Evolutionary conservation across 2,888 invertebrate species (phyloP).

Genomic region (Aquatica leii): DNA sequence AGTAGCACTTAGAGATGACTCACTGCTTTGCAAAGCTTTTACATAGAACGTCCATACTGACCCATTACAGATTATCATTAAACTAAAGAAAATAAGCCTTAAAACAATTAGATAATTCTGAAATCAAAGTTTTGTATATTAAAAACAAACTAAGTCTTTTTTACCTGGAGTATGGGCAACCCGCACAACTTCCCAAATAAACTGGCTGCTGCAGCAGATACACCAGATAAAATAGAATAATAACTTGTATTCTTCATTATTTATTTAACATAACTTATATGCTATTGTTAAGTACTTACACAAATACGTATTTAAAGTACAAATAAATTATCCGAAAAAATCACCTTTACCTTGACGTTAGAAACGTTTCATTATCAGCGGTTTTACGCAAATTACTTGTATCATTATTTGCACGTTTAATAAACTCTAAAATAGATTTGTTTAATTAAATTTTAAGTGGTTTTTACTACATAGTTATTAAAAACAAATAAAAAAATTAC

Average conservation of each 20-base stretch:
- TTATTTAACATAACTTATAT: too few species aligned
- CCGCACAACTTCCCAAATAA: conserved; percentile 72
- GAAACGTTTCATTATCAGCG: too few species aligned
- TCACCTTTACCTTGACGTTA: too few species aligned
- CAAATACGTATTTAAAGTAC: too few species aligned
- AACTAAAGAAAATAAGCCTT: conserved; percentile 57
- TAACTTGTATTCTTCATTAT: conserved; percentile 30
- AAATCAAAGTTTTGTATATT: conserved; percentile 44
- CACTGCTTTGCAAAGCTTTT: conserved; percentile 67
- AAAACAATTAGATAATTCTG: conserved; percentile 51
- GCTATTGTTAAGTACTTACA: too few species aligned
- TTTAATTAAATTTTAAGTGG: too few species aligned
- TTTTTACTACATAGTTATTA: too few species aligned
- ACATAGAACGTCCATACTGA: conserved; percentile 70
- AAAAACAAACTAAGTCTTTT: conserved; percentile 27
- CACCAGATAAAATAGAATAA: conserved; percentile 67
- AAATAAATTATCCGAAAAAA: too few species aligned
- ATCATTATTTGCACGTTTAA: too few species aligned
- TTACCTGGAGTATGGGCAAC: conserved; percentile 55
- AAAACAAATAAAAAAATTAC: too few species aligned
- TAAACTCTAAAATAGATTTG: too few species aligned
- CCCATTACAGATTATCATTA: conserved; percentile 69
- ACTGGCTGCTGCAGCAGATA: conserved; percentile 70
- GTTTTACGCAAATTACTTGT: too few species aligned
- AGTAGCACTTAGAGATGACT: conserved; percentile 70